Conservation (phyloP, 2,797 vertebrate species). For the Meda fulgida region DNA sequence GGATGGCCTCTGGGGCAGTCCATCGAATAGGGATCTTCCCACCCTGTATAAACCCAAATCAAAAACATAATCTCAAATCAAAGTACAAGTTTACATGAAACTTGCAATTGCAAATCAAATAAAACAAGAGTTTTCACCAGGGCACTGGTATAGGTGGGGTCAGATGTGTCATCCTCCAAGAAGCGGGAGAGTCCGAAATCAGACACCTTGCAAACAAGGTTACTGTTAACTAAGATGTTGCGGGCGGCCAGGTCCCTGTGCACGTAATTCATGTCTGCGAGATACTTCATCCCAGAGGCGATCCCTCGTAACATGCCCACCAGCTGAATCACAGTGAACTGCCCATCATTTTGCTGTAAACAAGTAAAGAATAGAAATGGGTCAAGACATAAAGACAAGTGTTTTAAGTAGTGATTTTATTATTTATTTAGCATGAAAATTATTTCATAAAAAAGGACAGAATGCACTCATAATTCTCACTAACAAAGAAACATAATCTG, state of each 20-base stretch:
- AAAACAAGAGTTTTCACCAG: slow-evolving; percentile 80
- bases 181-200: slow-evolving; percentile 98
- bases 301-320: slow-evolving; percentile 98
- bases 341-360: slow-evolving; percentile 94
- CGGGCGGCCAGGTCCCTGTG: slow-evolving; percentile 95
- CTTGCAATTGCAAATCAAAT: background rate
- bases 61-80: background rate
- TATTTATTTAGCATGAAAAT: background rate
- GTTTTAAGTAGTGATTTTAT: background rate
- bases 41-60: slow-evolving; percentile 67
- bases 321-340: slow-evolving; percentile 98
- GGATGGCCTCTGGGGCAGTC: slow-evolving; percentile 84
- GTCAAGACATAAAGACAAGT: background rate
- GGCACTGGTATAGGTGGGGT: slow-evolving; percentile 97
- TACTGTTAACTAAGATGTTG: slow-evolving; percentile 99
- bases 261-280: slow-evolving; percentile 98
- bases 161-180: slow-evolving; percentile 95
- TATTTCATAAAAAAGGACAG: background rate
- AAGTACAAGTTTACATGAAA: background rate
- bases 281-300: slow-evolving; percentile 97
- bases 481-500: background rate
- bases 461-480: background rate
- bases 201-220: slow-evolving; percentile 98
- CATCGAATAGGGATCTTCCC: slow-evolving; percentile 85
- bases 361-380: background rate